Conservation (phyloP, 2,113 vertebrate species). For the Tylochromis polylepis region DNA sequence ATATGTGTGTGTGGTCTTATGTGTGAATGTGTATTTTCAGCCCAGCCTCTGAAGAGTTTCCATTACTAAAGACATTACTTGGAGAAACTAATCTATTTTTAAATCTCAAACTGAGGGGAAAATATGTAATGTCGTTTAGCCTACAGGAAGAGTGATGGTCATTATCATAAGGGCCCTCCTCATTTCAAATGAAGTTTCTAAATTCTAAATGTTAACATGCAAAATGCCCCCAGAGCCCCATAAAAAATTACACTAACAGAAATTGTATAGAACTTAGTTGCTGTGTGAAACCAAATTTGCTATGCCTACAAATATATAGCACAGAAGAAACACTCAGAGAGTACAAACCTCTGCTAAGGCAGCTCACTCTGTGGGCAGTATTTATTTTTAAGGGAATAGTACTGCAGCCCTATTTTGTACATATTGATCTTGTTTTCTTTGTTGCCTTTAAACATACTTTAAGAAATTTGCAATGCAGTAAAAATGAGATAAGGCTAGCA, state of each 20-base stretch:
- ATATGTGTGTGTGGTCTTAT: constrained; percentile 32
- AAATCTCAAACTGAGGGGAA: constrained; percentile 56
- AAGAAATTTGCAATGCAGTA: not conserved
- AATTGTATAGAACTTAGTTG: constrained; percentile 1
- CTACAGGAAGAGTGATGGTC: constrained; percentile 54
- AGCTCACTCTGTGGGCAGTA: not conserved
- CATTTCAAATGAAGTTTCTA: constrained; percentile 23
- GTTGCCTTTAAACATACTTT: not conserved
- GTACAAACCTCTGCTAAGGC: not conserved
- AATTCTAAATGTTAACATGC: constrained; percentile 49
- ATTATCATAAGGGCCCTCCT: constrained; percentile 48
- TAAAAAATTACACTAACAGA: not conserved
- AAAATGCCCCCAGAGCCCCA: constrained; percentile 25
- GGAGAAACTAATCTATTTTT: constrained; percentile 47
- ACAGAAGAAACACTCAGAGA: not conserved
- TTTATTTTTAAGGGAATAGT: not conserved
- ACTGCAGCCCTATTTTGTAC: not conserved
- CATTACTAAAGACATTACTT: constrained; percentile 61
- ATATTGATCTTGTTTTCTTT: not conserved
- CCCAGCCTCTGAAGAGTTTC: constrained; percentile 53
- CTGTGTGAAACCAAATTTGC: constrained; percentile 19
- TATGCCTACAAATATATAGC: not conserved
- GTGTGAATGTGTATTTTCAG: constrained; percentile 53
- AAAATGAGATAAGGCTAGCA: not conserved
- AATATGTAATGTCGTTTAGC: constrained; percentile 53